A percentile compares a stretch with the other conserved stretches of the same genome.
Conservation (phyloP, 37 sponge, comb jelly and placozoan genomes). For the Dysidea cf. avara region DNA sequence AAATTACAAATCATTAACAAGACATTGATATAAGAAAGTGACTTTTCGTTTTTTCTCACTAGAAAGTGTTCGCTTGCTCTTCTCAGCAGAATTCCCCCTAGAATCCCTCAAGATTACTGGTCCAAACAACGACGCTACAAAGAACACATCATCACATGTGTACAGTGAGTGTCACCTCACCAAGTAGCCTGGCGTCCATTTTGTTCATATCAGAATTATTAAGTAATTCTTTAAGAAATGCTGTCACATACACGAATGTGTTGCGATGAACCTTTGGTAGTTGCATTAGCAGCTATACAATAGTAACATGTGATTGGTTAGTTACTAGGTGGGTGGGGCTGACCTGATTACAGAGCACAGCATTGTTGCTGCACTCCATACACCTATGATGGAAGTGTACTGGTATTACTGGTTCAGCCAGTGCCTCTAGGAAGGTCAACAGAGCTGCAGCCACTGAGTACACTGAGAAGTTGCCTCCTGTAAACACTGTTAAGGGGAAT, state of each 20-base stretch:
- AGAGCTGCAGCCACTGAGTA: conserved; percentile 75
- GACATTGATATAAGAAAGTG: conserved; percentile 69
- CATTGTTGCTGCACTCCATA: conserved; percentile 69
- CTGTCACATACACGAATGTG: conserved; percentile 64
- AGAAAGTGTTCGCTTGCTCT: conserved; percentile 15
- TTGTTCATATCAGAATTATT: conserved; percentile 62
- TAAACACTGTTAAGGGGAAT: too few species aligned
- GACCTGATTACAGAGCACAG: conserved; percentile 81
- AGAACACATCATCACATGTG: background rate
- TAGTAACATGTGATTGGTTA: too few species aligned
- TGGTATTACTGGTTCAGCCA: conserved; percentile 85
- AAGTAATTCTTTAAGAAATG: conserved; percentile 77
- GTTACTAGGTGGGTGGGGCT: conserved; percentile 2
- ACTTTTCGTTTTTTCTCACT: conserved; percentile 55
- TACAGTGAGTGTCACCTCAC: conserved; percentile 26
- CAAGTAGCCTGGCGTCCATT: conserved; percentile 62
- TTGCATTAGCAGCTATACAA: conserved; percentile 59
- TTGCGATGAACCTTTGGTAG: conserved; percentile 65
- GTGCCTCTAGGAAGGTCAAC: conserved; percentile 74
- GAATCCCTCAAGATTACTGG: conserved; percentile 41
- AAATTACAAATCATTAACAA: conserved; percentile 68
- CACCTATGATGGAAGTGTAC: conserved; percentile 58
- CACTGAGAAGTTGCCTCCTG: too few species aligned
- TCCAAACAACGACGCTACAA: conserved; percentile 74
- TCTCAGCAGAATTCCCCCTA: conserved; percentile 3